These are phyloP conservation scores for Ancistrus triradiatus DNA, from an alignment of 2,113 vertebrate species.

Conservation along the genomic window DNA sequence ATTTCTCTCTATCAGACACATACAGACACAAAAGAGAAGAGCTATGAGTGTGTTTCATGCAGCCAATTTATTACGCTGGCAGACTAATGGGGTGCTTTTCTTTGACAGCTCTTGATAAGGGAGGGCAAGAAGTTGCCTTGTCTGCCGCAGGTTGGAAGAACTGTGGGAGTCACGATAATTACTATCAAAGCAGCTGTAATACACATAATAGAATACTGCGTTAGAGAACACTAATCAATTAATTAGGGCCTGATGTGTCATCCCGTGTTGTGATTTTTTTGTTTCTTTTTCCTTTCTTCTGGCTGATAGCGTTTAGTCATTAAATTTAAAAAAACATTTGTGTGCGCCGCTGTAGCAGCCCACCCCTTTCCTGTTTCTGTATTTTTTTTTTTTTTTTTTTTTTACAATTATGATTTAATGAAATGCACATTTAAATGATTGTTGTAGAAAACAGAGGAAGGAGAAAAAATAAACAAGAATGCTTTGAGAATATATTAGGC, in stretches of 20 bases:
- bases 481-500: constrained; percentile 57
- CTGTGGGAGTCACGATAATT: constrained; percentile 48
- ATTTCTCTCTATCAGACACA: constrained; percentile 7
- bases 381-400: constrained; percentile 21
- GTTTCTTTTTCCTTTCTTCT: constrained; percentile 17
- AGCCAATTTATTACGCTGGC: constrained; percentile 46
- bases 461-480: constrained; percentile 47
- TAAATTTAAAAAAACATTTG: constrained; percentile 39
- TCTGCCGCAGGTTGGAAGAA: constrained; percentile 38
- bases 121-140: constrained; percentile 32
- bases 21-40: constrained; percentile 25
- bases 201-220: constrained; percentile 37
- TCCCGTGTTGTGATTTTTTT: constrained; percentile 37
- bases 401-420: constrained; percentile 56
- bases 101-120: constrained; percentile 49
- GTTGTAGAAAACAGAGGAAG: constrained; percentile 48
- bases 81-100: constrained; percentile 48
- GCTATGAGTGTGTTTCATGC: constrained; percentile 43
- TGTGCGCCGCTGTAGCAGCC: constrained; percentile 28
- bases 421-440: constrained; percentile 61
- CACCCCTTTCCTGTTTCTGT: constrained; percentile 3
- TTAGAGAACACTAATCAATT: constrained; percentile 52
- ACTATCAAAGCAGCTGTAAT: constrained; percentile 46
- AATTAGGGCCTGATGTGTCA: constrained; percentile 43
- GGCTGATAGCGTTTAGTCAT: constrained; percentile 36